Conservation (phyloP, 2,797 vertebrate species). For the Odontamblyopus lacepedii region DNA sequence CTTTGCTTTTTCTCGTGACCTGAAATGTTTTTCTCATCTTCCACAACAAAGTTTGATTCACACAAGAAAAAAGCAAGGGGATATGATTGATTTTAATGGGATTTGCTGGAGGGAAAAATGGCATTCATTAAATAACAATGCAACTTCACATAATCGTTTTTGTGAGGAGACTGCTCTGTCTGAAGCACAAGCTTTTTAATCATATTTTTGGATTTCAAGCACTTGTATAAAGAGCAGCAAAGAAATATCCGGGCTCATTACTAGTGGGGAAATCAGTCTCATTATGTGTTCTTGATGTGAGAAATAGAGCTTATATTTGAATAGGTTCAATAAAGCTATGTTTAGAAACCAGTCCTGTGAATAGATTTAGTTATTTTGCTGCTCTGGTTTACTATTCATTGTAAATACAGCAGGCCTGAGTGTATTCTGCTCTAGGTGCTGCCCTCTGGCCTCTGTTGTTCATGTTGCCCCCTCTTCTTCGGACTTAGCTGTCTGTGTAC, state of each 20-base stretch:
- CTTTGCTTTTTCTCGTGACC: constrained; percentile 28
- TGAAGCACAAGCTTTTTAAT: background rate
- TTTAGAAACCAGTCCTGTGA: background rate
- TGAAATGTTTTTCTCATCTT: constrained; percentile 43
- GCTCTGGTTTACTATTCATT: background rate
- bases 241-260: background rate
- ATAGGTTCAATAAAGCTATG: background rate
- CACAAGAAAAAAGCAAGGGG: constrained; percentile 3
- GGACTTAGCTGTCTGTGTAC: background rate
- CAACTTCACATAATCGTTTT: constrained; percentile 60
- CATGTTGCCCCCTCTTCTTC: background rate
- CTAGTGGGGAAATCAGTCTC: background rate
- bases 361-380: background rate
- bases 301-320: background rate
- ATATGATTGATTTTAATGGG: constrained; percentile 67
- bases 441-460: constrained; percentile 8
- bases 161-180: constrained; percentile 40
- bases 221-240: background rate
- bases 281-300: background rate
- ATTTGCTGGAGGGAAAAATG: constrained; percentile 53
- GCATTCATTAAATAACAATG: constrained; percentile 68
- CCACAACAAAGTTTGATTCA: constrained; percentile 36
- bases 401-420: background rate
- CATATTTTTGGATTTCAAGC: background rate
- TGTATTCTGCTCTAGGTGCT: background rate